Evolutionary conservation across 2,113 vertebrate genomes (phyloP).

Genomic region (Ochotona curzoniae): DNA sequence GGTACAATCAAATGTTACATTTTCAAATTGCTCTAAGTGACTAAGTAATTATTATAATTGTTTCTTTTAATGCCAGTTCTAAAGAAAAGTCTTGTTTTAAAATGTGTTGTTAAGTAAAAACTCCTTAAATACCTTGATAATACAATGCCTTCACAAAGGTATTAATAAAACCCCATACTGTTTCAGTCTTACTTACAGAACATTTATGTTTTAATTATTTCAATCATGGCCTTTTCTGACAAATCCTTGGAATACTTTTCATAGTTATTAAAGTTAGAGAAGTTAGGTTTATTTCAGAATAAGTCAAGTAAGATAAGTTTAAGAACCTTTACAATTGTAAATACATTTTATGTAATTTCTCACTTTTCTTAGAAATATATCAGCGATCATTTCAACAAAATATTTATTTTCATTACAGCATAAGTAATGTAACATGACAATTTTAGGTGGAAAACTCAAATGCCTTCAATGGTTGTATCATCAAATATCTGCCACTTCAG

Average conservation of each 20-base stretch:
- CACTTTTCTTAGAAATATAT: conserved; percentile 46
- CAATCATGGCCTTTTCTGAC: neutral
- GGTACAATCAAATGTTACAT: conserved; percentile 34
- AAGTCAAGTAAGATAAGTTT: conserved; percentile 5
- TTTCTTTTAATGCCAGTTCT: conserved; percentile 27
- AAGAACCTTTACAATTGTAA: conserved; percentile 19
- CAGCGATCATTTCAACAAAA: conserved; percentile 13
- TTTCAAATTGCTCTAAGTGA: conserved; percentile 20
- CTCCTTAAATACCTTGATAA: conserved; percentile 19
- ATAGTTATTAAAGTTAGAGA: neutral
- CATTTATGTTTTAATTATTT: conserved; percentile 48
- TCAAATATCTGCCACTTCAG: neutral
- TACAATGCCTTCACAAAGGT: conserved; percentile 5
- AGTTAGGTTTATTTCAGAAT: conserved; percentile 53
- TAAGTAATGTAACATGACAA: neutral
- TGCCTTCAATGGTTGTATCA: neutral
- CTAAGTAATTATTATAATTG: conserved; percentile 20
- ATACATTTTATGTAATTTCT: conserved; percentile 1
- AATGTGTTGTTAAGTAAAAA: neutral
- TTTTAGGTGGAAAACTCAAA: neutral
- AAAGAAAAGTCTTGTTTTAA: neutral
- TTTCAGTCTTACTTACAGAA: conserved; percentile 37
- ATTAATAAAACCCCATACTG: neutral
- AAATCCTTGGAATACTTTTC: conserved; percentile 35
- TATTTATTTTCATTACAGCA: conserved; percentile 15